Base-by-base conservation (phyloP, 2,888 invertebrate species). In the Mamestra brassicae region DNA sequence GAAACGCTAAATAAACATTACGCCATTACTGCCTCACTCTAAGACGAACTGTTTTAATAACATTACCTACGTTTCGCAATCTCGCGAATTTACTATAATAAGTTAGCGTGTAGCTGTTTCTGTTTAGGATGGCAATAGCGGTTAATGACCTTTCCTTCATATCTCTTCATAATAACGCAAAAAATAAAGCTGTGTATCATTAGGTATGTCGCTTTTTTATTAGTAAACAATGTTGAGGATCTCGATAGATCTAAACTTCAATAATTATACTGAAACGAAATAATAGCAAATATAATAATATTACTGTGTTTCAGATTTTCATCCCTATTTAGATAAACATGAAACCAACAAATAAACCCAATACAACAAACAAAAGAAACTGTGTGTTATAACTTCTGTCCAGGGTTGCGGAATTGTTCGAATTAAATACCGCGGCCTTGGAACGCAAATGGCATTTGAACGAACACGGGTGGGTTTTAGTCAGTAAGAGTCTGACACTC, bases 21-120 rank as follows among this genome's bases (percentile, higher is more conserved):
- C 10, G 8, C 47, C 42, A 64, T 71, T 47, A 57, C 61, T 60
- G 57, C 42, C 42, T 65, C 15, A 42, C 54, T 71, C 55, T 17
- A 71, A 78, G 82, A 79, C 54, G 60, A 85, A 78, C 64, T 75
- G 83, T 78, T 86, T 85, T 88, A 88, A 86, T 89, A 84, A 82
- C 67, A 65, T 74, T 76, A 78, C 52, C 17, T 52, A 52, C 64
- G 71, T 68, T 52, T 60, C 77, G 80, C 80, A 85, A 81, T 86
- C 80, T 81, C 63, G 62, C 58, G 69, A 81, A 83, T 87, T 83
- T 84, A 86, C 84, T 75, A 73, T 65, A 78, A 69, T 70, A 78
- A 73, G 57, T 72, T 65, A 71, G 71, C 50, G 5, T 45, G 26
- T 45, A 62, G 13, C 45, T 45, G 62, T 45, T 62, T 45, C 45